Conservation (phyloP, 2,888 invertebrate genomes). For the Drosophila birchii region DNA sequence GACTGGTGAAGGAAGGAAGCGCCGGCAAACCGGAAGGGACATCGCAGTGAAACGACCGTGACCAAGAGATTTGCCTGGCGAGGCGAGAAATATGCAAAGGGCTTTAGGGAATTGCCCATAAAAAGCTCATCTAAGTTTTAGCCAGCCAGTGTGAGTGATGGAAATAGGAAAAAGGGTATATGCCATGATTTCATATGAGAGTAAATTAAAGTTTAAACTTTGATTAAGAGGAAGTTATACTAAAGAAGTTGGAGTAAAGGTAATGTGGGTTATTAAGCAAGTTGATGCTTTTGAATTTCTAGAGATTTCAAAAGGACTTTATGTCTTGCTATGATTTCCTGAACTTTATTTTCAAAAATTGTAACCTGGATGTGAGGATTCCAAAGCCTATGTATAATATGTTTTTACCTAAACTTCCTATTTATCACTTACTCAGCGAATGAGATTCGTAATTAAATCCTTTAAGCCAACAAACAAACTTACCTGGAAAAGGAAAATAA, state of each 20-base stretch:
- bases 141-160: slow-evolving; percentile 2
- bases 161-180: slow-evolving; percentile 4
- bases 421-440: slow-evolving; percentile 16
- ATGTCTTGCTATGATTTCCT: not conserved
- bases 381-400: not conserved
- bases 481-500: slow-evolving; percentile 49
- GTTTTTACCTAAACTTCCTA: not conserved
- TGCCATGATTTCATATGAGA: not conserved
- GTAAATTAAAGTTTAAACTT: slow-evolving; percentile 13
- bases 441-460: not conserved
- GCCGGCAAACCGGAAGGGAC: slow-evolving; percentile 60
- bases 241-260: not conserved
- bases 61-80: slow-evolving; percentile 54
- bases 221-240: slow-evolving; percentile 20
- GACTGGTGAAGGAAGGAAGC: slow-evolving; percentile 15
- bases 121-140: slow-evolving; percentile 36
- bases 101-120: slow-evolving; percentile 31
- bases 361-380: not conserved
- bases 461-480: slow-evolving; percentile 40
- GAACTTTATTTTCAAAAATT: not conserved
- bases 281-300: not conserved
- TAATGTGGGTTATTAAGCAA: not conserved
- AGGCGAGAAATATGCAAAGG: slow-evolving; percentile 47
- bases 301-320: not conserved
- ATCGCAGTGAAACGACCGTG: slow-evolving; percentile 54